Conservation (phyloP, 2,113 vertebrate genomes). For the Sporophila hypoxantha region DNA sequence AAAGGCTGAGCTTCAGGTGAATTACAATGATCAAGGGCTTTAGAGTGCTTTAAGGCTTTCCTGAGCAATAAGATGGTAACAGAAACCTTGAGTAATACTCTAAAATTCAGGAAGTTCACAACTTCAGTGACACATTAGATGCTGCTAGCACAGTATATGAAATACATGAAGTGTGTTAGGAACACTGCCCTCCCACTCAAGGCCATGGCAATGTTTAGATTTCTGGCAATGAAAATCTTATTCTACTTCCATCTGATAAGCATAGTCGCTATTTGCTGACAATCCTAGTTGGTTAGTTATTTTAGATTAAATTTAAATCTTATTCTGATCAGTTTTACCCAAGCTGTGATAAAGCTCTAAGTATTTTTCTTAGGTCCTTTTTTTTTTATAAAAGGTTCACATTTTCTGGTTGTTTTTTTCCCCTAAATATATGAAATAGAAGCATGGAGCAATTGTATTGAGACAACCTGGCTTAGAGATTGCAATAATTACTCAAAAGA, state of each 20-base stretch:
- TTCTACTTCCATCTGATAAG: neutral
- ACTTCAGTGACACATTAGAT: neutral
- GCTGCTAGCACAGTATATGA: neutral
- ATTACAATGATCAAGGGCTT: neutral
- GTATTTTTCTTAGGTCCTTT: neutral
- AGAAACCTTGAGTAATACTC: neutral
- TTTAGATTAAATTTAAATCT: neutral
- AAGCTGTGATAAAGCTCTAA: neutral
- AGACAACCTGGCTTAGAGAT: neutral
- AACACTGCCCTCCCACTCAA: accelerated
- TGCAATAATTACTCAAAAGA: neutral
- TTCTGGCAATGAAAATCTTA: neutral
- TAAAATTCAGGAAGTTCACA: neutral
- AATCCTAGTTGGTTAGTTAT: neutral
- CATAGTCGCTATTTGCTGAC: neutral
- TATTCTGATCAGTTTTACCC: neutral
- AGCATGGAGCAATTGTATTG: neutral
- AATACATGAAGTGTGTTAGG: accelerated
- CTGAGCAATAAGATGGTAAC: neutral
- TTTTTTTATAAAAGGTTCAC: neutral
- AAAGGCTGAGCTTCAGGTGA: neutral
- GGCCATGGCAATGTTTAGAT: neutral
- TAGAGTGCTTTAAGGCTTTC: neutral
- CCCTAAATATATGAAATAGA: neutral
- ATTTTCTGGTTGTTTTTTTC: neutral